Evolutionary conservation across 2,888 invertebrate genomes (phyloP), one percentile per base, ranked within the genome.

Genomic region (Notocelia uddmanniana): DNA sequence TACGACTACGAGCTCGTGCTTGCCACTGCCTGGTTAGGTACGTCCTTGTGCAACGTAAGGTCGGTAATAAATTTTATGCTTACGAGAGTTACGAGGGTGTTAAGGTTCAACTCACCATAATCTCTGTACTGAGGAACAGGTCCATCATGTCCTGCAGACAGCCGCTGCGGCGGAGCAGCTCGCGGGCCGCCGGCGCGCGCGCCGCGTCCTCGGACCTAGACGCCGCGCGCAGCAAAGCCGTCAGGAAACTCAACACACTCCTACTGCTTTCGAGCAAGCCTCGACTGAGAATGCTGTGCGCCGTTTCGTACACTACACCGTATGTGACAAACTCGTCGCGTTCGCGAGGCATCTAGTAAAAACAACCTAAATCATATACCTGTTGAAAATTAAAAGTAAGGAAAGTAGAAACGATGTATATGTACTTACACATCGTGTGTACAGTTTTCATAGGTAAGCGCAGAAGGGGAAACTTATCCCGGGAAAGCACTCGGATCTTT

Each of bases 141-240:
- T 88, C 81, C 45, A 81, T 80, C 86, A 93, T 87, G 11, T 80
- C 78, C 15, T 83, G 79, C 54, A 94, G 78, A 74, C 92, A 91
- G 8, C 93, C 93, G 75, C 89, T 92, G 58, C 77, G 79, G 75
- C 90, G 82, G 1, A 91, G 80, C 85, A 85, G 85, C 67, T 88
- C 88, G 73, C 84, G 86, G 13, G 64, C 64, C 37, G 18, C 19
- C 19, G 34, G 8, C 2, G 89, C 88, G 73, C 86, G 76, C 67
- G 88, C 13, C 48, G 26, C 13, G 11, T 18, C 31, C 26, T 31
- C 62, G 23, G 23, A 41, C 15, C 45, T 9, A 45, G 23, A 23
- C 34, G 52, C 34, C 15, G 52, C 37, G 37, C 23, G 37, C 54
- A 64, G n/a, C 10, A 52, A 37, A 34, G 15, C 21, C 21, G 52